Evolutionary conservation across 2,888 invertebrate species (phyloP), one percentile per base, ranked within the genome.

Genomic region (Chrysolina haemoptera): DNA sequence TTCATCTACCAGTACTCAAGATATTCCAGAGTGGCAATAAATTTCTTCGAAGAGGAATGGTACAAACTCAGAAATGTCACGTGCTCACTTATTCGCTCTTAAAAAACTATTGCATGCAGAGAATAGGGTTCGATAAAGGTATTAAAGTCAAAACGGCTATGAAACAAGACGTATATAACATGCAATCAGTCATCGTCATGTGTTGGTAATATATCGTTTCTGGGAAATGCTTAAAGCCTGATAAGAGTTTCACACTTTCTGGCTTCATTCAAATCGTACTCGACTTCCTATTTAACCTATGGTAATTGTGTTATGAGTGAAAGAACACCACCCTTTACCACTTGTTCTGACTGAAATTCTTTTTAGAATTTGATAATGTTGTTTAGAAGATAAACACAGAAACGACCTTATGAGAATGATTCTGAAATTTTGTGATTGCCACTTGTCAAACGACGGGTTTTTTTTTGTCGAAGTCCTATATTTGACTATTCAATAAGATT

Each of bases 91-190:
- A n/a, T n/a, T 4, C 48, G 12, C 35, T 16, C 48, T 22, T n/a
- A 50, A 66, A 65, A 48, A 43, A 53, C 43, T 22, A 43, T 66
- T 53, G 66, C 66, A 66, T 66, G 66, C 22, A 66, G 12, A 50
- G 48, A 50, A n/a, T 53, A 18, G 22, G 35, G 22, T 27, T 16
- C 11, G 66, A 43, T 66, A 43, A 66, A 66, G 53, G 66, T 66
- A 66, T 66, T 50, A 66, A 48, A 11, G 65, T 65, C 65, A 22
- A n/a, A 22, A 65, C 14, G 66, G 50, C 48, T 50, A 66, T 66
- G 50, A 16, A 66, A 66, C 66, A 66, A 66, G 66, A 66, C 66
- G 66, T 66, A 66, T 66, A 66, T 66, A 18, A 50, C 66, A 66
- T 66, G 66, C 66, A 66, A 48, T 50, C 50, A 66, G 48, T 66